These are phyloP conservation scores for Archocentrus centrarchus DNA, from an alignment of 2,113 vertebrate genomes.

Conservation along the genomic window DNA sequence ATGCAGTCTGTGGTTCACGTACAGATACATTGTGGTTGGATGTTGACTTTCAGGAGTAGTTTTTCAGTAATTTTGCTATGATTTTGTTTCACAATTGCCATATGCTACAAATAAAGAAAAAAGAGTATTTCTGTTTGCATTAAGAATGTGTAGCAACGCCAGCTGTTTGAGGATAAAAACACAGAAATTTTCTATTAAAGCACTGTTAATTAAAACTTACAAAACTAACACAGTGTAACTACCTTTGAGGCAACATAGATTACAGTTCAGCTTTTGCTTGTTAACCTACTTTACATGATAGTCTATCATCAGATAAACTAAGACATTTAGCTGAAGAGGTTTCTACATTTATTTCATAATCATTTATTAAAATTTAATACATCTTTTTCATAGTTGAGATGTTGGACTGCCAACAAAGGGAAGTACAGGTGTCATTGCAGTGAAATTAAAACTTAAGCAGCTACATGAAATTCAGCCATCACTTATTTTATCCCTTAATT, in stretches of 20 bases:
- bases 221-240: background rate
- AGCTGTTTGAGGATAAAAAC: background rate
- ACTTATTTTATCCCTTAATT: too few relatives aligned
- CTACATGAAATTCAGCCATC: too few relatives aligned
- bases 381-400: background rate
- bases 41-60: conserved; percentile 23
- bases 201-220: background rate
- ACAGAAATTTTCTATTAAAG: background rate
- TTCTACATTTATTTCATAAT: background rate
- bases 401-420: background rate
- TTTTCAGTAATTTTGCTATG: background rate
- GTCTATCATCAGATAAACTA: background rate
- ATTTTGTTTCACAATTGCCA: background rate
- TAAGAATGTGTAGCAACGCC: background rate
- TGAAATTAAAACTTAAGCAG: background rate
- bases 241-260: background rate
- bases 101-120: background rate
- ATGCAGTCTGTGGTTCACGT: conserved; percentile 35
- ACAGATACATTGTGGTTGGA: conserved; percentile 37
- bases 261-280: background rate
- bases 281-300: conserved; percentile 5
- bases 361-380: background rate
- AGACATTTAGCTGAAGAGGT: background rate
- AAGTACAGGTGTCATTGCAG: background rate
- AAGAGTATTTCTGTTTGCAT: background rate